Percentiles rank a stretch among this genome's conserved stretches.
phyloP scores from a whole-genome alignment of 1,140 invertebrate genomes.

The Riptortus pedestris region DNA sequence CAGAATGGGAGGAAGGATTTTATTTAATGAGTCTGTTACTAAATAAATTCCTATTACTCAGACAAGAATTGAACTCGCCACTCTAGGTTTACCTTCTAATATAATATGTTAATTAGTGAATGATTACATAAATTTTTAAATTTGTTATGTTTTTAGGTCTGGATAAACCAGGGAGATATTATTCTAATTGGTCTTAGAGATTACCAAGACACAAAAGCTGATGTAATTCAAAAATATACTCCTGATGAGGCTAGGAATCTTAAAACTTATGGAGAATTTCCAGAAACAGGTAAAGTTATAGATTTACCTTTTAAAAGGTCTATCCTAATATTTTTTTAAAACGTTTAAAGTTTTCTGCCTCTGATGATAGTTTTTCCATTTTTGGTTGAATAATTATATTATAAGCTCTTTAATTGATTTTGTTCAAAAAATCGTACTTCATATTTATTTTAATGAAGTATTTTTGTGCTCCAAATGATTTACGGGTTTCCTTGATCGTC shows the following conservation, averaged over 20 bases:
- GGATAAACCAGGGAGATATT: constrained; percentile 99
- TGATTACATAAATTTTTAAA: background rate
- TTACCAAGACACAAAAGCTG: constrained; percentile 98
- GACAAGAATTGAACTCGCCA: background rate
- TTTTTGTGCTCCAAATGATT: no score
- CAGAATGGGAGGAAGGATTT: no score
- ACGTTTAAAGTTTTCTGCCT: background rate
- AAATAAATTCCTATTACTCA: background rate
- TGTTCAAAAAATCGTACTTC: no score
- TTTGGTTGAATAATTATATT: background rate
- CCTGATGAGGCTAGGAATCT: constrained; percentile 97
- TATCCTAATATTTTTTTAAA: background rate
- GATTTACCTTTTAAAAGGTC: background rate
- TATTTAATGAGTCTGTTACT: no score
- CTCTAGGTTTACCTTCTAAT: background rate
- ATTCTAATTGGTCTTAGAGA: constrained; percentile 92
- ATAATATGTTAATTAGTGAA: background rate
- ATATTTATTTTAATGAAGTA: no score
- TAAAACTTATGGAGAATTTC: constrained; percentile 97
- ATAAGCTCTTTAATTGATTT: background rate
- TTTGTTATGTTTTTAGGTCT: constrained; percentile 47
- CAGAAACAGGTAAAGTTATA: constrained; percentile 62
- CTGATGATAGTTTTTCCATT: background rate
- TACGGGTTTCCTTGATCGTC: no score
- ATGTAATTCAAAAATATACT: constrained; percentile 99